Evolutionary conservation across 2,888 invertebrate species (phyloP).

Genomic region (Drosophila lacicola): DNA sequence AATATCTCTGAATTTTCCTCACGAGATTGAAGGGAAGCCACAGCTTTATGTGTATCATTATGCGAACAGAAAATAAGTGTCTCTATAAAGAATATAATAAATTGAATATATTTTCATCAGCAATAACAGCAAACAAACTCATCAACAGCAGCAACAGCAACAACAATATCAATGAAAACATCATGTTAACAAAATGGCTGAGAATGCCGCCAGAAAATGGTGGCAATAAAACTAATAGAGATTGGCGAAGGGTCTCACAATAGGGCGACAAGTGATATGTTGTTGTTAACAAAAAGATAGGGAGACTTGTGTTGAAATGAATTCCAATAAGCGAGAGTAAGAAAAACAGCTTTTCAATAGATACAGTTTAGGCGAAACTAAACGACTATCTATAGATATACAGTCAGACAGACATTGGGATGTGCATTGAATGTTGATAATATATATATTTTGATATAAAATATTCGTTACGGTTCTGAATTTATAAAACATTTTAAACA

Average conservation of each 20-base stretch:
- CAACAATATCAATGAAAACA: constrained; percentile 62
- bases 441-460: background rate
- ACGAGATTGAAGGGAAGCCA: constrained; percentile 45
- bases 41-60: constrained; percentile 57
- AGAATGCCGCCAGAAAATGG: constrained; percentile 49
- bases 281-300: constrained; percentile 59
- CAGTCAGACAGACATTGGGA: no score
- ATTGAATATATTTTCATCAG: constrained; percentile 79
- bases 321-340: background rate
- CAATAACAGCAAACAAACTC: constrained; percentile 68
- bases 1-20: constrained; percentile 52
- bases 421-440: background rate
- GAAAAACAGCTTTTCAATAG: background rate
- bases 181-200: constrained; percentile 74
- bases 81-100: constrained; percentile 75
- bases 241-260: constrained; percentile 25
- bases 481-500: no score
- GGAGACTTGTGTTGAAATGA: constrained; percentile 20
- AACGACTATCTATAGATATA: background rate
- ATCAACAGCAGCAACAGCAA: constrained; percentile 30
- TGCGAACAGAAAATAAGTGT: constrained; percentile 74
- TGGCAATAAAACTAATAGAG: constrained; percentile 50
- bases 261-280: constrained; percentile 61
- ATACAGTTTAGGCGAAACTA: background rate
- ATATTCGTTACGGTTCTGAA: no score